A percentile compares a stretch with the other conserved stretches of the same genome.
Evolutionary conservation across 23 tunicate genomes (phyloP).

Genomic region (Ascidia mentula): DNA sequence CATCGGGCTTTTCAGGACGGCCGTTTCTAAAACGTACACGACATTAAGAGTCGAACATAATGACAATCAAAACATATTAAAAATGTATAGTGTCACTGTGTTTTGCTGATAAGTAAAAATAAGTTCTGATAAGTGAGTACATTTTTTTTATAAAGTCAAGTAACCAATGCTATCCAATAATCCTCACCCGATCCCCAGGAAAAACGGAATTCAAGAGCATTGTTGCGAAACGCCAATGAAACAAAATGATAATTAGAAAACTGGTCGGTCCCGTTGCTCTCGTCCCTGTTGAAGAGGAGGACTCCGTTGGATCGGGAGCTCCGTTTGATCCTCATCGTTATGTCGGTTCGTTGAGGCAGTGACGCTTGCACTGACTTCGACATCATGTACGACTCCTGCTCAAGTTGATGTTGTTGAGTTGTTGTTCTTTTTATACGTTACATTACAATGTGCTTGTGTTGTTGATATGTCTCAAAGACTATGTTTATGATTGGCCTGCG

Average conservation of each 20-base stretch:
- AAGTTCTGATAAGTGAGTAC: too few species aligned
- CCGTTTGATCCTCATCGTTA: constrained; percentile 43
- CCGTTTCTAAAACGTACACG: constrained; percentile 28
- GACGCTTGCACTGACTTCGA: constrained; percentile 17
- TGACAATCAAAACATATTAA: neutral
- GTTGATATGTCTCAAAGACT: too few species aligned
- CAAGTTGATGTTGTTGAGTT: too few species aligned
- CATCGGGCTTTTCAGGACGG: constrained; percentile 32
- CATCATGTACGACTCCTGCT: constrained; percentile 77
- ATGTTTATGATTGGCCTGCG: too few species aligned
- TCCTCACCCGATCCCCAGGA: constrained; percentile 70
- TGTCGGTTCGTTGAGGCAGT: constrained; percentile 39
- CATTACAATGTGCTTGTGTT: too few species aligned
- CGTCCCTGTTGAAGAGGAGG: constrained; percentile 53
- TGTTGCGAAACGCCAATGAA: constrained; percentile 47
- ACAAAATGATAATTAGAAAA: constrained; percentile 35
- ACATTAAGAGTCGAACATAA: neutral
- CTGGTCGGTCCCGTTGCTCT: neutral
- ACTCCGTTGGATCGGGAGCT: constrained; percentile 64
- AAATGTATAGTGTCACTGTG: too few species aligned
- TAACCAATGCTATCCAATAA: too few species aligned
- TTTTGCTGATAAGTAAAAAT: too few species aligned
- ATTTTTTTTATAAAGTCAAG: too few species aligned
- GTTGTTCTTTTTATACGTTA: too few species aligned
- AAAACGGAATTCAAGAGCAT: constrained; percentile 74